Evolutionary conservation across 2,888 invertebrate species (phyloP), one percentile per base, ranked within the genome.

Genomic region (Phortica okadai): DNA sequence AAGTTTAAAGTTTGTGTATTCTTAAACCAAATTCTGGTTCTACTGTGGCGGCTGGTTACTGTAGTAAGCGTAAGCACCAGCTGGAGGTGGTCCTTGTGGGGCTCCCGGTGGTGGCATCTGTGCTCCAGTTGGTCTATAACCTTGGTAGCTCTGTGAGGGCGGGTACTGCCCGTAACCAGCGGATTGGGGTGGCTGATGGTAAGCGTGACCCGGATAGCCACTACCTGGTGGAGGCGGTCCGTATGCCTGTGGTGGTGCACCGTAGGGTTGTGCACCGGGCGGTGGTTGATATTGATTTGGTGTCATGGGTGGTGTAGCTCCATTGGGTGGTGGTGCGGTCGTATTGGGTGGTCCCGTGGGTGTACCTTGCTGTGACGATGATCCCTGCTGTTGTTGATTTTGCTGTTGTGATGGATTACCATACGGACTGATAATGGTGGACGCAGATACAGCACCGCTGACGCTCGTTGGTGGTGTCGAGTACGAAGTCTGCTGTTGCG

Each of bases 1-100:
- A 21, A 21, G 21, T 21, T 21, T 21, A 21, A 21, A 21, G 21
- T 21, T 21, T 21, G 21, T 45, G 45, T 45, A 45, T 6, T 10
- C 45, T 45, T 45, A 10, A 10, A 10, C 10, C 45, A 45, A 45
- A 10, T 45, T 45, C 45, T 42, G 44, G 21, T 64, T 69, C 66
- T 89, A 91, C 82, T 91, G 91, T 50, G 96, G 95, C 79, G 96
- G 96, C 86, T 96, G 96, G 89, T 96, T 96, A 73, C 95, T 94
- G 89, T 96, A 96, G 90, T 96, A 96, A 58, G 95, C 94, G 89
- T 96, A 96, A 78, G 94, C 94, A 77, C 95, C 94, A 81, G 95
- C 95, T 6, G 95, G 95, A 42, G 91, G 91, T 50, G 91, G 91
- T 62, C 90, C 90, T 76, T 90, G 90, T 4, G 90, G 89, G 62